Percentiles rank a stretch among this genome's conserved stretches.
Conservation (phyloP, 2,797 vertebrate species). For the Brachymystax lenok region DNA sequence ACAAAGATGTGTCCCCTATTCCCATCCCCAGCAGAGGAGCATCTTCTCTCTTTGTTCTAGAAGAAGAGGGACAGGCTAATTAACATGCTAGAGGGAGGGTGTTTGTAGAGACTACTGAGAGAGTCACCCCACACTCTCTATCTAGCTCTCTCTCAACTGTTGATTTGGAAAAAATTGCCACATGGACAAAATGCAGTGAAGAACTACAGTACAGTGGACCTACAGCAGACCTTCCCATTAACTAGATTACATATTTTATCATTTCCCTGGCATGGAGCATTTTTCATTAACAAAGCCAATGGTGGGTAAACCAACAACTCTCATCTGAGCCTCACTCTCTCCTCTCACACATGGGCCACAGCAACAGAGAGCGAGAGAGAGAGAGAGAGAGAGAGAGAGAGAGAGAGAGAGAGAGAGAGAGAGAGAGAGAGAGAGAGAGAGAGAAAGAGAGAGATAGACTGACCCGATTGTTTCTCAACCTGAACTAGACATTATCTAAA, state of each 20-base stretch:
- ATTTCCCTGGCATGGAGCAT: not conserved
- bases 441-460: not conserved
- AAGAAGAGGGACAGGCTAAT: constrained; percentile 15
- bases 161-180: constrained; percentile 16
- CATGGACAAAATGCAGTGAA: constrained; percentile 12
- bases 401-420: not conserved
- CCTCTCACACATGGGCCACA: not conserved
- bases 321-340: not conserved
- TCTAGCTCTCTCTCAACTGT: constrained; percentile 8
- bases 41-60: not conserved
- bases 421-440: not conserved
- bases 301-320: not conserved
- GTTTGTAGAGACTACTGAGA: not conserved
- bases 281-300: constrained; percentile 8
- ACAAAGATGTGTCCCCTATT: not conserved
- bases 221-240: constrained; percentile 6
- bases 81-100: not conserved
- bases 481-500: not conserved
- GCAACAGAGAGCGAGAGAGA: not conserved
- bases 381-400: not conserved
- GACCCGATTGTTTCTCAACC: not conserved
- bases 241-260: not conserved
- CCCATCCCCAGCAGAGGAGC: not conserved
- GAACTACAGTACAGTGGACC: constrained; percentile 6
- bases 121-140: not conserved